phyloP scores from a whole-genome alignment of 2,113 vertebrate species.

The Carollia perspicillata region DNA sequence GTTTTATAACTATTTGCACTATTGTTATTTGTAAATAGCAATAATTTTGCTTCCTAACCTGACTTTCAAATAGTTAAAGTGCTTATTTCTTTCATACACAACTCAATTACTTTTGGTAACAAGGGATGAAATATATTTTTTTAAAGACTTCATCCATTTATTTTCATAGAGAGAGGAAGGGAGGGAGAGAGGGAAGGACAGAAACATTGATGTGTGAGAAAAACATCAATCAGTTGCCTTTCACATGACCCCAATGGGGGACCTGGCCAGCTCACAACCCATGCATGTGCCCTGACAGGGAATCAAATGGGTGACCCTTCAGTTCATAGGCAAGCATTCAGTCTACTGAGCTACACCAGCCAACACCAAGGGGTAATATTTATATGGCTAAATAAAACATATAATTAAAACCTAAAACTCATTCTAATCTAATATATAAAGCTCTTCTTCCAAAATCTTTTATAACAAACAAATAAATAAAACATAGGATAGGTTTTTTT shows the following conservation, averaged over 20 bases:
- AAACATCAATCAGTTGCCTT: too few relatives aligned
- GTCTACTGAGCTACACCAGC: too few relatives aligned
- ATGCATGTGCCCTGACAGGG: too few relatives aligned
- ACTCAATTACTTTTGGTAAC: neutral
- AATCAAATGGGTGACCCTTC: too few relatives aligned
- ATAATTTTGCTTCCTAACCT: neutral
- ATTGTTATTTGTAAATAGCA: neutral
- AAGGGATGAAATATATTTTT: neutral
- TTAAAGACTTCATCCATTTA: too few relatives aligned
- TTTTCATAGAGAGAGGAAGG: too few relatives aligned
- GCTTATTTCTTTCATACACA: neutral
- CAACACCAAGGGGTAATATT: neutral
- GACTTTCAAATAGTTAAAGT: neutral
- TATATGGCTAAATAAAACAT: neutral
- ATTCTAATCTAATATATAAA: neutral
- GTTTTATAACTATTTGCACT: neutral
- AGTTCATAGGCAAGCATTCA: too few relatives aligned
- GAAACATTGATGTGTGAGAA: too few relatives aligned
- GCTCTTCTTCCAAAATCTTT: neutral
- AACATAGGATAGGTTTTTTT: neutral
- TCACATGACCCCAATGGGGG: too few relatives aligned
- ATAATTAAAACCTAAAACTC: neutral
- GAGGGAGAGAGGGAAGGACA: too few relatives aligned
- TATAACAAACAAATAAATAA: neutral
- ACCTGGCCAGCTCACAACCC: too few relatives aligned